Evolutionary conservation across 2,888 invertebrate genomes (phyloP).

Genomic region (Synergus umbraculus): DNA sequence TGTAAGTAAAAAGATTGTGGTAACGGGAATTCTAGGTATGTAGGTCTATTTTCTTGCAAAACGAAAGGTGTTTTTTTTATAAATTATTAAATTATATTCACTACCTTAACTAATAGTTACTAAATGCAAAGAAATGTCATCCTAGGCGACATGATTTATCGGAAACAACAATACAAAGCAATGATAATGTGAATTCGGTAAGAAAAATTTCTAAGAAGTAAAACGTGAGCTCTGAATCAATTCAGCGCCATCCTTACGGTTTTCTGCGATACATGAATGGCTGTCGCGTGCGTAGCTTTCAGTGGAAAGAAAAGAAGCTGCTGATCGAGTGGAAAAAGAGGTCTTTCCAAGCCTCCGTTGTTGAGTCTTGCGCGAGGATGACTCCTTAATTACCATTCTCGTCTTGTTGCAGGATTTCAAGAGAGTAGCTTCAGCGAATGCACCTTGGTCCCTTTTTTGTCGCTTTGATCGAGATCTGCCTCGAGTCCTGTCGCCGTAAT

Average conservation of each 20-base stretch:
- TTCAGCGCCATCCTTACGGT: slow-evolving; percentile 40
- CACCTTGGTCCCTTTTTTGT: slow-evolving; percentile 37
- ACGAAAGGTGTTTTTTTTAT: not conserved
- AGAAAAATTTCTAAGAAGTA: slow-evolving; percentile 30
- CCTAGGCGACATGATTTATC: too few relatives aligned
- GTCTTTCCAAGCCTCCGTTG: slow-evolving; percentile 38
- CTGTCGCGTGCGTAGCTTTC: slow-evolving; percentile 41
- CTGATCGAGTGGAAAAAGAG: slow-evolving; percentile 29
- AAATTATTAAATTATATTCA: too few relatives aligned
- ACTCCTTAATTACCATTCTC: slow-evolving; percentile 55
- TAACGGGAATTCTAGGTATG: not conserved
- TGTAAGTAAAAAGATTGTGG: not conserved
- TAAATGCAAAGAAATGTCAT: too few relatives aligned
- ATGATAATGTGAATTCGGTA: not conserved
- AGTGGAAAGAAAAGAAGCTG: slow-evolving; percentile 26
- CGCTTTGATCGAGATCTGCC: slow-evolving; percentile 23
- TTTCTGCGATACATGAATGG: slow-evolving; percentile 34
- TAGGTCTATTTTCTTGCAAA: not conserved
- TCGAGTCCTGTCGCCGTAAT: slow-evolving; percentile 59
- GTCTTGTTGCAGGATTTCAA: slow-evolving; percentile 42
- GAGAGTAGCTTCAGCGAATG: slow-evolving; percentile 36
- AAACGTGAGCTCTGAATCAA: slow-evolving; percentile 17
- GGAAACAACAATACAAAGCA: not conserved
- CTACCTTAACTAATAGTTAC: too few relatives aligned
- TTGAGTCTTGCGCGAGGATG: slow-evolving; percentile 42